Evolutionary conservation across 2,797 vertebrate species (phyloP), one percentile per base, ranked within the genome.

Genomic region (Lates japonicus): DNA sequence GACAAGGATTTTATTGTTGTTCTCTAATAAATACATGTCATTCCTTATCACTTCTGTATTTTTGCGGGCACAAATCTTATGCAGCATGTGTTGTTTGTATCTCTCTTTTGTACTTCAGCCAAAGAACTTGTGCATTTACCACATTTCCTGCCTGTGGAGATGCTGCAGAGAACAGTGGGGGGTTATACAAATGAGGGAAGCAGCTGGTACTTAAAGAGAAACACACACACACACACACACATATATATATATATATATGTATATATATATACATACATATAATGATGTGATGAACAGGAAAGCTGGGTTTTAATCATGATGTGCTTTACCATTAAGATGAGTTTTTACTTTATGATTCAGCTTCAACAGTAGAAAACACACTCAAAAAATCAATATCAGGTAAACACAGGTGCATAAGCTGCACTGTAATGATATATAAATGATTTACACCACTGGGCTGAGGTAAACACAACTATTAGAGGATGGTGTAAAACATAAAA

Each of bases 151-250:
- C 13, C 42, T 31, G 29, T 31, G 19, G 11, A 7, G 35, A 41
- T 63, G 11, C 17, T 57, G 31, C 13, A 31, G 25, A 20, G 17
- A 25, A 19, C 10, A 13, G 31, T 17, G 16, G 41, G 31, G 3
- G 17, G 14, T 13, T 39, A 20, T 22, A 61, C 12, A 42, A 9
- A 29, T 20, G 25, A 67, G 19, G 20, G 8, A 42, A 37, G 52
- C 78, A 65, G 42, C 70, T 68, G 57, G 55, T 11, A 61, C 39
- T 46, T 71, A 44, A 65, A 48, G 60, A 29, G 22, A 59, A 49
- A 65, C 35, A 59, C n/a, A n/a, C n/a, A n/a, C n/a, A n/a, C n/a
- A n/a, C n/a, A n/a, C n/a, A n/a, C n/a, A n/a, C n/a, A n/a, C n/a
- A n/a, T n/a, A n/a, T n/a, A n/a, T n/a, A n/a, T n/a, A n/a, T n/a